Evolutionary conservation across 1,140 invertebrate genomes (phyloP), one percentile per base, ranked within the genome.

Genomic region (Papilio dardanus): DNA sequence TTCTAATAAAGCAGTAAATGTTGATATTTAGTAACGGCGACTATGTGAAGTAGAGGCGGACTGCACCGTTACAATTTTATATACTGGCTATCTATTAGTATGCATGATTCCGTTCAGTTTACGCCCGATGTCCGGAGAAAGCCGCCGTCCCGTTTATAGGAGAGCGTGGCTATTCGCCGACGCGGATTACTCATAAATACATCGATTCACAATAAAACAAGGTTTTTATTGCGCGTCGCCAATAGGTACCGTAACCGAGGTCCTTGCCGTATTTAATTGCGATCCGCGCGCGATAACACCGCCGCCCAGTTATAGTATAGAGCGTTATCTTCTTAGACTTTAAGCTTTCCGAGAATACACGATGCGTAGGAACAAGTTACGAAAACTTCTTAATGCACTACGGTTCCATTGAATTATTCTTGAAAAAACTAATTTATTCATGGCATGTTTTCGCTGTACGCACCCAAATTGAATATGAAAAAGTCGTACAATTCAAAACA

Each of bases 1-100:
- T 90, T 90, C 84, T 85, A 84, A 88, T 91, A 90, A 89, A 90
- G 83, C 81, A 84, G 83, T 87, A 89, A 88, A 92, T 86, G 79
- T 88, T 86, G 79, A 83, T 88, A 83, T 89, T 87, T 89, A 90
- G 90, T 87, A 89, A 85, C 79, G 86, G 78, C 77, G 79, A 86
- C 83, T 79, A 83, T 74, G 76, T 78, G 77, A 77, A 68, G 78
- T 85, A 83, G 85, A 86, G 84, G 79, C 80, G 82, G 86, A 80
- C 76, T 86, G 83, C 81, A 91, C 90, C 91, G 90, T 93, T 93
- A 91, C 86, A 85, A 88, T 90, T 88, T 89, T 86, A 90, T 87
- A 88, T 85, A 79, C 85, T 81, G 83, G 80, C 81, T 86, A 86
- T 87, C 79, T 86, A 90, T 91, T 92, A 91, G 85, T 88, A 87